A percentile compares a stretch with the other conserved stretches of the same genome.
Evolutionary conservation across 2,888 invertebrate species (phyloP).

Genomic region (Camponotus fellah): DNA sequence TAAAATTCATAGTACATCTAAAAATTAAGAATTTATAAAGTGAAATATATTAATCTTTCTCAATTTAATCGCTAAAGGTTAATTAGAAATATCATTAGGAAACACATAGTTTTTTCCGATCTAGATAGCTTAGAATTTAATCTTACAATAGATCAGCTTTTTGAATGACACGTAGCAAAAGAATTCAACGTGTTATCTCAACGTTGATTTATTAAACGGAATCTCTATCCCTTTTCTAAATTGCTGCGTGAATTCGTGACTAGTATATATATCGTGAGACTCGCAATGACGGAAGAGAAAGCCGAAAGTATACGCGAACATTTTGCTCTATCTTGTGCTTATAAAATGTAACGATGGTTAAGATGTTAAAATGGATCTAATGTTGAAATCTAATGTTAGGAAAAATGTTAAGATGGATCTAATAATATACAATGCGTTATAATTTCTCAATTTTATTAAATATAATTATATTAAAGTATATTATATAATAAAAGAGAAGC

Average conservation of each 20-base stretch:
- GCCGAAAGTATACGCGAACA: constrained; percentile 1
- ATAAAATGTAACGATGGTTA: neutral
- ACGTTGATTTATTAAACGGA: constrained; percentile 25
- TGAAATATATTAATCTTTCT: neutral
- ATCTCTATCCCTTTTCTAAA: neutral
- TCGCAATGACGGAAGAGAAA: constrained; percentile 20
- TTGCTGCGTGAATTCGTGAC: constrained; percentile 33
- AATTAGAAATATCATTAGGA: neutral
- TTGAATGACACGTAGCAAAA: constrained; percentile 13
- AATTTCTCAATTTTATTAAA: neutral
- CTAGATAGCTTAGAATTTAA: constrained; percentile 8
- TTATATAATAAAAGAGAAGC: neutral
- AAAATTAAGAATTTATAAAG: neutral
- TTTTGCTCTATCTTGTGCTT: neutral
- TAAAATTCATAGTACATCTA: neutral
- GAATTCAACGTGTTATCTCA: constrained; percentile 26
- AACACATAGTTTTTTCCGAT: neutral
- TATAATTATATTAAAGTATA: neutral
- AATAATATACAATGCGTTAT: constrained; percentile 18
- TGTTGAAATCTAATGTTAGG: too few species aligned
- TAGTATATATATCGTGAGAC: constrained; percentile 12
- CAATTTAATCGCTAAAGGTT: neutral
- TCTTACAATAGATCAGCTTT: constrained; percentile 15
- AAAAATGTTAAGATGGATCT: neutral
- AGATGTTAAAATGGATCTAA: too few species aligned